Percentiles rank a stretch among this genome's conserved stretches.
Conservation (phyloP, 2,888 invertebrate genomes). For the Pandemis corylana region DNA sequence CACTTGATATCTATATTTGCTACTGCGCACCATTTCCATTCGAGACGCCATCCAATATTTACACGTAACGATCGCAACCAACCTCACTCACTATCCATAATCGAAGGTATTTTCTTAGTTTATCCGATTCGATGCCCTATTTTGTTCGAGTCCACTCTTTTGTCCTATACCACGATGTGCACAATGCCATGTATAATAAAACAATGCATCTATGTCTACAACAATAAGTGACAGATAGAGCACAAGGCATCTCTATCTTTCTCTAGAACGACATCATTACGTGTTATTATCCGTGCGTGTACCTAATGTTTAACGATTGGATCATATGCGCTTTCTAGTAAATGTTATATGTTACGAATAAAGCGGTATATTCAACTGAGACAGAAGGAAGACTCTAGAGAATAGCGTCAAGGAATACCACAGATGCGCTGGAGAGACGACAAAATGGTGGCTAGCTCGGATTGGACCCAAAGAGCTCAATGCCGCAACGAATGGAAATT, state of each 20-base stretch:
- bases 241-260: constrained; percentile 31
- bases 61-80: no score
- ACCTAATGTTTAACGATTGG: background rate
- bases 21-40: no score
- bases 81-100: no score
- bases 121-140: background rate
- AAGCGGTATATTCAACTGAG: no score
- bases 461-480: no score
- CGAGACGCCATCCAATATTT: no score
- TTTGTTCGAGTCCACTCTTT: background rate
- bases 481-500: no score
- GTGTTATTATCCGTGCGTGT: constrained; percentile 29
- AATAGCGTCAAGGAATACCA: no score
- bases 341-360: background rate
- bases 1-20: no score
- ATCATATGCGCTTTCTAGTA: constrained; percentile 30
- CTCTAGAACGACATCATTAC: constrained; percentile 26
- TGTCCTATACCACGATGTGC: background rate
- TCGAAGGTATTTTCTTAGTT: background rate
- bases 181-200: background rate
- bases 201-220: constrained; percentile 32
- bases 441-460: no score
- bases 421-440: no score
- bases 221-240: constrained; percentile 25
- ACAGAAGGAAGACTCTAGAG: no score